phyloP scores from a whole-genome alignment of 2,888 invertebrate species.

The Mythimna ferrago region DNA sequence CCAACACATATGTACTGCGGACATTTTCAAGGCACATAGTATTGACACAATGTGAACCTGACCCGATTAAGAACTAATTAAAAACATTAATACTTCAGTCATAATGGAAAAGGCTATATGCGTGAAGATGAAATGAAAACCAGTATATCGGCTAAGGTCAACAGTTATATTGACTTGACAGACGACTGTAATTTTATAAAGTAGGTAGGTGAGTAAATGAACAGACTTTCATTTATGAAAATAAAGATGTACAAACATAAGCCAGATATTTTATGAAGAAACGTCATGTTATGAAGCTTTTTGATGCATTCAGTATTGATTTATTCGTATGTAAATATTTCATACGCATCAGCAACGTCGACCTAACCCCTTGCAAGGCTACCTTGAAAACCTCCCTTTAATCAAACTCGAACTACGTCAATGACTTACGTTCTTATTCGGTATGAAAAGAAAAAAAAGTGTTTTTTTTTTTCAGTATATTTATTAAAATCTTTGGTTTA shows the following conservation, averaged over 20 bases:
- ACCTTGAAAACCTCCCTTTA: conserved; percentile 27
- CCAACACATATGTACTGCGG: conserved; percentile 47
- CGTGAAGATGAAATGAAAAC: conserved; percentile 45
- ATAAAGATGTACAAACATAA: background rate
- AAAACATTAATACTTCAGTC: conserved; percentile 60
- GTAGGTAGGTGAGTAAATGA: background rate
- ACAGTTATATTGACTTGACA: conserved; percentile 20
- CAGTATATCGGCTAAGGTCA: conserved; percentile 52
- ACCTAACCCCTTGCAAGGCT: conserved; percentile 9
- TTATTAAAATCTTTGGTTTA: no score
- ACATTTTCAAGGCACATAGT: conserved; percentile 60
- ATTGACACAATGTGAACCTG: conserved; percentile 65
- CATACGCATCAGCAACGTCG: background rate
- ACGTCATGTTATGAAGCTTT: background rate
- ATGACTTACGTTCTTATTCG: conserved; percentile 10
- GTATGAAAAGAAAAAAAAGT: no score
- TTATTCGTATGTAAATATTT: conserved; percentile 9
- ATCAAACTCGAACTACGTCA: conserved; percentile 19
- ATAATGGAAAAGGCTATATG: conserved; percentile 54
- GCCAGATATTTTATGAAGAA: background rate
- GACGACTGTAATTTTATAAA: conserved; percentile 7
- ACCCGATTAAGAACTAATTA: conserved; percentile 69
- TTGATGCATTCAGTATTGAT: conserved; percentile 6
- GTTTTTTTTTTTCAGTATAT: no score
- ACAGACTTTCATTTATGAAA: conserved; percentile 19